These are phyloP conservation scores for Pseudochirops cupreus DNA, from an alignment of 2,797 vertebrate genomes.

Conservation along the genomic window DNA sequence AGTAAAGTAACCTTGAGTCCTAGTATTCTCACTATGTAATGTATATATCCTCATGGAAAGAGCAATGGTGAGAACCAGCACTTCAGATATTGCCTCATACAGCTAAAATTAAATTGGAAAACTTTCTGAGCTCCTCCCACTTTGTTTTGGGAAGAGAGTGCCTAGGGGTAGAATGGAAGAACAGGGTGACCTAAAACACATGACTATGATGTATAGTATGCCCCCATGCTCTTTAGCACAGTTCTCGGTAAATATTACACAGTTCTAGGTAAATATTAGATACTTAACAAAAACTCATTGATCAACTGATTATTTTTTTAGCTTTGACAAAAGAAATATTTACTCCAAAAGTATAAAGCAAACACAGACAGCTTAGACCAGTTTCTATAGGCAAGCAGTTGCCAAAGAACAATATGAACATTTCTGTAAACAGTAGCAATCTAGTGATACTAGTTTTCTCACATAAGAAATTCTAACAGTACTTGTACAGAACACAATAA, in stretches of 20 bases:
- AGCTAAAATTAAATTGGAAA: background rate
- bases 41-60: background rate
- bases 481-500: too few species aligned
- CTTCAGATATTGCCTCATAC: background rate
- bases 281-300: background rate
- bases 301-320: background rate
- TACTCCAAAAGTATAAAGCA: background rate
- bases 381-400: background rate
- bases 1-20: background rate
- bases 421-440: background rate
- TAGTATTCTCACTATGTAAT: background rate
- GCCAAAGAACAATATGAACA: background rate
- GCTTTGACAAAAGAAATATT: background rate
- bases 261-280: background rate
- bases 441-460: background rate
- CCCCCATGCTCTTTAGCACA: background rate
- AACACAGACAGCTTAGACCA: background rate
- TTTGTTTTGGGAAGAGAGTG: background rate
- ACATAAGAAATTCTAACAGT: background rate
- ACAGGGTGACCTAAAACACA: background rate
- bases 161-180: background rate
- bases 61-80: background rate
- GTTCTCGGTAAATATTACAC: too few species aligned
- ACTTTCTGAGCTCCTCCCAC: background rate
- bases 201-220: background rate